A percentile compares a stretch with the other conserved stretches of the same genome.
These are phyloP conservation scores for Agelastica alni DNA, from an alignment of 2,888 invertebrate species.

Conservation along the genomic window DNA sequence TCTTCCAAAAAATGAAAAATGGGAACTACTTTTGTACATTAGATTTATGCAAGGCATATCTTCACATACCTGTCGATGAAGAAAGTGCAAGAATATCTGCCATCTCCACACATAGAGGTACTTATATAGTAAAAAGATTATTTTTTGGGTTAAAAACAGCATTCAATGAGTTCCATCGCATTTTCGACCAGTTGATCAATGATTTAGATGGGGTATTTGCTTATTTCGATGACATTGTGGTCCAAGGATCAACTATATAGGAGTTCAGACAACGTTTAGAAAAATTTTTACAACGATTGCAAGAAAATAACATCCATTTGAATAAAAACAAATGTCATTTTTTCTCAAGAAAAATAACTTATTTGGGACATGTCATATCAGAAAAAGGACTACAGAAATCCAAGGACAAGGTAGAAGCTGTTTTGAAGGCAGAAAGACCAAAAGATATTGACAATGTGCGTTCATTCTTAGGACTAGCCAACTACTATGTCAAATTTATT, in stretches of 20 bases:
- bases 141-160: no score
- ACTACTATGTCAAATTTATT: no score
- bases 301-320: not conserved
- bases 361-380: not conserved
- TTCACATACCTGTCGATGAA: conserved; percentile 34
- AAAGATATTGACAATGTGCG: no score
- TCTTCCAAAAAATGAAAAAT: conserved; percentile 31
- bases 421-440: no score
- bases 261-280: not conserved
- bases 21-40: conserved; percentile 33
- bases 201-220: not conserved
- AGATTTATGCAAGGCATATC: conserved; percentile 34
- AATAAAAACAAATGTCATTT: not conserved
- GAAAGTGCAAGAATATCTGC: no score
- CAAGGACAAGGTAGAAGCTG: no score
- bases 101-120: no score
- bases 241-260: no score
- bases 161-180: not conserved
- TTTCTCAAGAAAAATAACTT: not conserved
- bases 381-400: not conserved
- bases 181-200: no score
- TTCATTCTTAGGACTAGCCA: no score
- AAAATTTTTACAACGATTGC: not conserved
- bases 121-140: no score
- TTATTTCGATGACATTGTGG: not conserved